Evolutionary conservation across 2,797 vertebrate species (phyloP), one percentile per base, ranked within the genome.

Genomic region (Bovichtus variegatus): DNA sequence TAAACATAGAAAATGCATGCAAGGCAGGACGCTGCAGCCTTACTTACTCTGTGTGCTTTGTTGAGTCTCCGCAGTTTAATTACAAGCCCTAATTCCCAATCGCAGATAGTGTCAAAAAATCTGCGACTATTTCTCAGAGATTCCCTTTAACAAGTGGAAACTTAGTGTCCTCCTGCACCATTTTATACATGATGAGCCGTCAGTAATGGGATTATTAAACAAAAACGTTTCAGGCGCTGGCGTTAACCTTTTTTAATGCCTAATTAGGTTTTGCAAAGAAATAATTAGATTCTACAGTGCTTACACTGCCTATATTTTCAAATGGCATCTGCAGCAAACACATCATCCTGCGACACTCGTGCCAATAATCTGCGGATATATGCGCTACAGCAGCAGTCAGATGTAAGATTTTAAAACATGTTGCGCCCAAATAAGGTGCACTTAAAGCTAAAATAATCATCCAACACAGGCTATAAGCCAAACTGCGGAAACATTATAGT

Each of bases 181-280:
- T 99, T 99, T 99, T 99, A 99, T 99, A 99, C 98, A 99, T 97
- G 98, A 99, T 98, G 97, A 99, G 98, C 96, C 97, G 96, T 96
- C 98, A 97, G 98, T 99, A 99, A 99, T 99, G 97, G 97, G 97
- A 99, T 99, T 99, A 99, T 99, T 99, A 99, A 99, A 99, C 98
- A 99, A 99, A 99, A 99, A 98, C 98, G 97, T 99, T 99, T 99
- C 97, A 98, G 98, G 98, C 98, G 98, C 98, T 99, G 98, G 98
- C 97, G 97, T 98, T 99, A 99, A 99, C 97, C 98, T 99, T 99
- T 98, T 98, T 98, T 98, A 97, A 99, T 96, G 97, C 97, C 97
- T 99, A 99, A 99, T 99, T 99, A 98, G 97, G 98, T 99, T 99
- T 99, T 99, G 98, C 97, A 97, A 98, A 98, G 96, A 97, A 98